Conservation (phyloP, 1,140 invertebrate genomes). For the Drosophila varians region DNA sequence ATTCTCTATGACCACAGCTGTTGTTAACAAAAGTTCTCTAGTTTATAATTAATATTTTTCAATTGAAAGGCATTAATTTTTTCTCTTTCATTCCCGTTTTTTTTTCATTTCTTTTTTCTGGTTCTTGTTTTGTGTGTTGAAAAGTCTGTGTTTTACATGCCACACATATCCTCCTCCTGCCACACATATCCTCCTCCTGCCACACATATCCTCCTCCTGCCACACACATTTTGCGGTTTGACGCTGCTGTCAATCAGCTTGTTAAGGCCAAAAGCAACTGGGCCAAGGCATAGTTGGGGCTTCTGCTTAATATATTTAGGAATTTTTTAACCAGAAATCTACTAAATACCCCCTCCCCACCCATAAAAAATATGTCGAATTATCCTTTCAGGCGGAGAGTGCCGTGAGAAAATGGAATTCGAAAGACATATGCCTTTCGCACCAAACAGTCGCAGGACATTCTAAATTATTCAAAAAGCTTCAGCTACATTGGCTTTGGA, state of each 20-base stretch:
- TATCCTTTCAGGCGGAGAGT: no score
- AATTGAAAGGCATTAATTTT: slow-evolving; percentile 74
- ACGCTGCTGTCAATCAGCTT: slow-evolving; percentile 68
- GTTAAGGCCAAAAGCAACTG: slow-evolving; percentile 41
- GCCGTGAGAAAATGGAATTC: slow-evolving; percentile 2
- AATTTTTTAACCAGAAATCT: not conserved
- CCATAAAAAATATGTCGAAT: no score
- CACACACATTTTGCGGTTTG: slow-evolving; percentile 71
- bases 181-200: no score
- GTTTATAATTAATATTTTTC: slow-evolving; percentile 77
- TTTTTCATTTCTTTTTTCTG: slow-evolving; percentile 48
- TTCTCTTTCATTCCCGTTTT: slow-evolving; percentile 9
- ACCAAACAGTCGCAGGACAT: slow-evolving; percentile 28
- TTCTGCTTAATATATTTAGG: not conserved
- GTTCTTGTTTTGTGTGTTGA: slow-evolving; percentile 9
- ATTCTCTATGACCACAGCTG: slow-evolving; percentile 40
- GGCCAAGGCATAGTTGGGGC: not conserved
- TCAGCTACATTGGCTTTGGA: slow-evolving; percentile 21
- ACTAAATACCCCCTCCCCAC: no score
- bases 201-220: no score
- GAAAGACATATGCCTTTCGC: slow-evolving; percentile 41
- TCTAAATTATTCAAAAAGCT: slow-evolving; percentile 36
- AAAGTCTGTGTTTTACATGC: slow-evolving; percentile 16
- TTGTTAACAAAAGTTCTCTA: slow-evolving; percentile 14
- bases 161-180: slow-evolving; percentile 2